Evolutionary conservation across 2,113 vertebrate species (phyloP).

Genomic region (Ageneiosus marmoratus): DNA sequence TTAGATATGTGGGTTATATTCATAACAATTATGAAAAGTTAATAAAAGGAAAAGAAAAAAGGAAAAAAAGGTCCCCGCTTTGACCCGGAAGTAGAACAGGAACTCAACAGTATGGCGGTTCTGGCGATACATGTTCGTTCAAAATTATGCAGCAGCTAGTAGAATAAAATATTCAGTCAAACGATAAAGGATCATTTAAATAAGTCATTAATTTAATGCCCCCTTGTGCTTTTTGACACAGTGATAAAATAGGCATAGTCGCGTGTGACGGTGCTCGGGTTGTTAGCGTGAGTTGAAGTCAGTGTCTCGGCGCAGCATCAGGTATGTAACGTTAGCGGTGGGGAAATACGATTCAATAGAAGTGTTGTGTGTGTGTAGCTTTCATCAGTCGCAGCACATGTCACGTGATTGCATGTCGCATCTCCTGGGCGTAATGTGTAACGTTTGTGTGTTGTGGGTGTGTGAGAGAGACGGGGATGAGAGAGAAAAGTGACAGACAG

Average conservation of each 20-base stretch:
- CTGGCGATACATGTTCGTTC: neutral
- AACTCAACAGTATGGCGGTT: conserved; percentile 21
- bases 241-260: neutral
- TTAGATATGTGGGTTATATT: neutral
- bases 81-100: conserved; percentile 26
- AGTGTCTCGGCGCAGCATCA: neutral
- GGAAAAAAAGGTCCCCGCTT: neutral
- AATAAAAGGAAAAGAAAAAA: too few species aligned
- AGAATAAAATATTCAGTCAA: neutral
- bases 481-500: too few species aligned
- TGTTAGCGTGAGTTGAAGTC: neutral
- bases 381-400: neutral
- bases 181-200: neutral
- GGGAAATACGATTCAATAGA: neutral
- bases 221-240: neutral
- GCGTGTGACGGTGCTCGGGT: neutral
- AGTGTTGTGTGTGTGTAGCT: neutral
- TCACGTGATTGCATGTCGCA: neutral
- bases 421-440: neutral
- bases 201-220: neutral
- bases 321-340: neutral
- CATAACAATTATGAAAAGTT: too few species aligned
- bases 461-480: too few species aligned
- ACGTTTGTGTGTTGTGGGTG: neutral
- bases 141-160: neutral